Base-by-base conservation (phyloP, 2,113 vertebrate species). In the Nibea albiflora region DNA sequence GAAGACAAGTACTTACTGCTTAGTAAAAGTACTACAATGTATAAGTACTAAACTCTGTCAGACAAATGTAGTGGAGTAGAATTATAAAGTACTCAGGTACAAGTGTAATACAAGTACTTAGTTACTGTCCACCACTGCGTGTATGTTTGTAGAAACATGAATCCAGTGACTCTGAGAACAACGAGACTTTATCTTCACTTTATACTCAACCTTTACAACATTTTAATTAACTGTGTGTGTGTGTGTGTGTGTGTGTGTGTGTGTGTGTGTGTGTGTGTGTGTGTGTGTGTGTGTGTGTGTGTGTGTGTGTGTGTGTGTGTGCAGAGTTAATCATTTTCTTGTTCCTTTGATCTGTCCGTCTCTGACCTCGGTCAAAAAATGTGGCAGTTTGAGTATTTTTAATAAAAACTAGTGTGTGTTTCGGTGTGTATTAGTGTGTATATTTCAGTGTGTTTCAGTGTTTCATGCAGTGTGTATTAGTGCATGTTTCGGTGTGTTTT, bases 291-390 rank as follows among this genome's bases (percentile, higher is more conserved):
- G 44, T 53, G 76, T 61, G 47, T 62, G 46, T 42, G 54, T 61
- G 76, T 24, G 58, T 71, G 76, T 54, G 57, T 54, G 76, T 46
- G 67, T 56, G 52, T 17, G 53, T 19, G 50, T 49, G 12, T 2
- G 14, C 5, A 52, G 19, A 69, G 56, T 69, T 70, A 63, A 74
- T 81, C 0, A 81, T 69, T 47, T 61, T 67, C 54, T 35, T 50
- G 57, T 70, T n/a, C 44, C 17, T 82, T 82, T 82, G 80, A 82
- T 82, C 65, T 74, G 53, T 56, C 15, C 1, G 54, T 81, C 63
- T 62, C 49, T 76, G 80, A 82, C 80, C 73, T 82, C 42, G 49
- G 80, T 82, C 66, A 76, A 20, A n/a, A 63, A 57, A 70, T 42
- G 20, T 70, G 58, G 20, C 80, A 64, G 54, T 78, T 61, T 42